Percentiles rank a stretch among this genome's conserved stretches.
Conservation (phyloP, 2,113 vertebrate genomes). For the Syngnathus floridae region DNA sequence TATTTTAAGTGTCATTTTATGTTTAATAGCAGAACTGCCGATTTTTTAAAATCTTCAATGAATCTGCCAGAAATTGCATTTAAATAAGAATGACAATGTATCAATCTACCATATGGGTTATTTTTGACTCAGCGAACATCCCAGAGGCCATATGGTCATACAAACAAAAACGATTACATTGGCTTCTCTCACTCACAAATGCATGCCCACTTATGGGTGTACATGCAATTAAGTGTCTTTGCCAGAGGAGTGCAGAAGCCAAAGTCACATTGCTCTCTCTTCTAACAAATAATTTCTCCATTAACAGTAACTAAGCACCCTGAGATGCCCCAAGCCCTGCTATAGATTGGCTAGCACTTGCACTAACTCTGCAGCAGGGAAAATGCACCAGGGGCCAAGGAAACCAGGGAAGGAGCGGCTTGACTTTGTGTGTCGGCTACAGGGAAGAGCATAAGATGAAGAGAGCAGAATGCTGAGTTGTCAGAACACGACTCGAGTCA, state of each 20-base stretch:
- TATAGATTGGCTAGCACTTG: constrained; percentile 42
- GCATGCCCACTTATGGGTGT: constrained; percentile 9
- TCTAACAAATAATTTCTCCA: constrained; percentile 52
- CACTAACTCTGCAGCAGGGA: constrained; percentile 11
- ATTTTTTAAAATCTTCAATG: not conserved
- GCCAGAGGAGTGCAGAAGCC: constrained; percentile 36
- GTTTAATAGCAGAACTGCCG: not conserved
- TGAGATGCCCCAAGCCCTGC: constrained; percentile 33
- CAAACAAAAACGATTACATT: constrained; percentile 16
- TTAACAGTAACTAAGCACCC: constrained; percentile 50
- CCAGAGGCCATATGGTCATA: constrained; percentile 10
- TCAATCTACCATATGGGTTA: constrained; percentile 14
- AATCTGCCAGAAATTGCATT: constrained; percentile 10
- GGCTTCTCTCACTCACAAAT: not conserved
- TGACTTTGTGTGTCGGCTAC: not conserved
- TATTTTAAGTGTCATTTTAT: not conserved
- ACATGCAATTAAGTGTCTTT: constrained; percentile 47
- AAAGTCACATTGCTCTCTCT: constrained; percentile 42
- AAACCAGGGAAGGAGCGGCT: not conserved
- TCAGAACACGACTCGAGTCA: constrained; percentile 17
- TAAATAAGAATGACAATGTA: constrained; percentile 2
- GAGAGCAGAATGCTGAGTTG: constrained; percentile 11
- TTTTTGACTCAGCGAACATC: constrained; percentile 16
- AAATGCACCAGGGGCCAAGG: constrained; percentile 19
- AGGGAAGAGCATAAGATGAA: constrained; percentile 14